Percentiles rank a stretch among this genome's conserved stretches.
Conservation (phyloP, 2,113 vertebrate genomes). For the Calidris pugnax region DNA sequence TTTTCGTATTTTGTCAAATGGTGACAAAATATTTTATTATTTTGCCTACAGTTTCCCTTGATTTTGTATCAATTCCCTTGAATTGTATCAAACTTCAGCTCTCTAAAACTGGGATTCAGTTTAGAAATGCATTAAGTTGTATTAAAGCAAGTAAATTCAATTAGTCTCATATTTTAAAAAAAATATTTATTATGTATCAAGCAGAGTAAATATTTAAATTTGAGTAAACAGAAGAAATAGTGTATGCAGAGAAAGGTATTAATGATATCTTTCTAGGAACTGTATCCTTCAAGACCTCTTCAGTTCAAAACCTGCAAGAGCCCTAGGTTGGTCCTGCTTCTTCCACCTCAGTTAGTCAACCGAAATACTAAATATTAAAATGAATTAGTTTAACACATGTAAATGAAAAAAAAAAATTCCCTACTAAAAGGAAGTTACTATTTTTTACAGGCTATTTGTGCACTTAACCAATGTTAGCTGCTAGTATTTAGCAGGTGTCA, state of each 20-base stretch:
- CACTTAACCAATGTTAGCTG: neutral
- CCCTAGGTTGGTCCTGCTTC: neutral
- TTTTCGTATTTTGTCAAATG: neutral
- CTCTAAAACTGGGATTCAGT: rapidly evolving
- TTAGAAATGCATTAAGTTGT: neutral
- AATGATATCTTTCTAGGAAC: neutral
- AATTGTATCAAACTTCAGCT: neutral
- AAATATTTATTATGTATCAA: neutral
- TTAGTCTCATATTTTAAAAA: neutral
- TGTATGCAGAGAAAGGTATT: neutral
- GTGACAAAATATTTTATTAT: neutral
- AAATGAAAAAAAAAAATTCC: neutral
- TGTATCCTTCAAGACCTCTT: neutral
- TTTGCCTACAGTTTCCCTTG: neutral
- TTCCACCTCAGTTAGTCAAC: neutral
- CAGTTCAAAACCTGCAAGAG: neutral
- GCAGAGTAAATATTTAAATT: neutral
- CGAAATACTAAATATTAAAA: neutral
- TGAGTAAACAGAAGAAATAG: neutral
- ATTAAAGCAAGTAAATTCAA: neutral
- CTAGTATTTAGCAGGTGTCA: neutral
- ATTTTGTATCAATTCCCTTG: too few relatives aligned
- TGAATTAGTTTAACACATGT: neutral
- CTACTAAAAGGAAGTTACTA: neutral
- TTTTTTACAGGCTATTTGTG: neutral